Percentiles rank a stretch among this genome's conserved stretches.
Conservation (phyloP, 2,888 invertebrate species). For the Psylliodes chrysocephalus region DNA sequence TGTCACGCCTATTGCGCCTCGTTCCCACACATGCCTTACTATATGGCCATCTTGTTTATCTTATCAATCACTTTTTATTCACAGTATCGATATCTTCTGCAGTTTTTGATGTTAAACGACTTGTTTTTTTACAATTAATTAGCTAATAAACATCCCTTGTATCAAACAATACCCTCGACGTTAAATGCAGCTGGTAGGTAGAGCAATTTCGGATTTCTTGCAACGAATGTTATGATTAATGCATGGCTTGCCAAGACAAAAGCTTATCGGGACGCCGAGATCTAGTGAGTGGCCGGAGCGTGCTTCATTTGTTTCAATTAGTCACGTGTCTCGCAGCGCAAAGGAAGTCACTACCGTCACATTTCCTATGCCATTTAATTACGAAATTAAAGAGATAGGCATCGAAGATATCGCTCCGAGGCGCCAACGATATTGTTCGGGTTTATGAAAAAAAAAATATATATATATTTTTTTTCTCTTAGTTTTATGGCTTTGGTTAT, state of each 20-base stretch:
- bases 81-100: too few relatives aligned
- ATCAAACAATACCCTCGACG: background rate
- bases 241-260: slow-evolving; percentile 20
- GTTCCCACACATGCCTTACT: too few relatives aligned
- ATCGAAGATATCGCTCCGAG: background rate
- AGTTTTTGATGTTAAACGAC: too few relatives aligned
- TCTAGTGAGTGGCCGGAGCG: slow-evolving; percentile 30
- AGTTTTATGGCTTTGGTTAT: too few relatives aligned
- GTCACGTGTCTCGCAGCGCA: slow-evolving; percentile 25
- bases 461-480: too few relatives aligned
- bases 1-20: too few relatives aligned
- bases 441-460: too few relatives aligned
- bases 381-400: slow-evolving; percentile 19
- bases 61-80: too few relatives aligned
- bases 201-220: slow-evolving; percentile 7
- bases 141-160: too few relatives aligned
- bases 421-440: background rate
- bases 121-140: too few relatives aligned
- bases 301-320: slow-evolving; percentile 34
- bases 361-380: slow-evolving; percentile 29
- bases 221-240: slow-evolving; percentile 16
- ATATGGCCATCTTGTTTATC: too few relatives aligned
- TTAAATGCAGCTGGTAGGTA: background rate
- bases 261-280: slow-evolving; percentile 22
- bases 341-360: slow-evolving; percentile 24